Base-by-base conservation (phyloP, 2,888 invertebrate species). In the Agapostemon virescens region DNA sequence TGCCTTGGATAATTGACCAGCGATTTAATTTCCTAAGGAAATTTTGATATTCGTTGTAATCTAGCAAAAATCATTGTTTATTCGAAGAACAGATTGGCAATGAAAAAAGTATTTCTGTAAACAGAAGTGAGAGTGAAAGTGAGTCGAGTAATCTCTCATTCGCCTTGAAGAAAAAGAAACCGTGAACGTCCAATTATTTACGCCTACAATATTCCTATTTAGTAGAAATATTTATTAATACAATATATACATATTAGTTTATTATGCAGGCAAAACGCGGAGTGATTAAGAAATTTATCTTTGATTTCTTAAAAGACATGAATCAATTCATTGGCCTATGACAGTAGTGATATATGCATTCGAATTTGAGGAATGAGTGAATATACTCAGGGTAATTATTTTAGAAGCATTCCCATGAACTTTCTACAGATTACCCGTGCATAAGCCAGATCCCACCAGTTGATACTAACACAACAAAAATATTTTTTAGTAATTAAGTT, bases 341-440 rank as follows among this genome's bases (percentile, higher is more conserved):
- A 58, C 73, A 68, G 58, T 69, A 78, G 69, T 58, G 33, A 63
- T 70, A n/a, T 70, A 38, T 52, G 52, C 42, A 33, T 68, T 20
- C 68, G 81, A 74, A 55, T 68, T 26, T 6, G n/a, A 74, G 68
- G 40, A 58, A 77, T 30, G 30, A 72, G 76, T 26, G 73, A 78
- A 75, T 71, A 77, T 71, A 74, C 78, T 86, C 86, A 84, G 78
- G 77, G 76, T 85, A 81, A 82, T 83, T 72, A 69, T 77, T 74
- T 75, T 30, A 74, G 80, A 76, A 23, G 15, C 55, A 79, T 72
- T 82, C 84, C 67, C 64, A 78, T 77, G 61, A 64, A 45, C 42
- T 55, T 71, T 68, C n/a, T 77, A 81, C 30, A 74, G 63, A 81
- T 79, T 69, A 66, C 76, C 74, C n/a, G 58, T 73, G 49, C 73